phyloP scores from a whole-genome alignment of 35 echinoderm and acorn worm genomes.

The Apostichopus japonicus region DNA sequence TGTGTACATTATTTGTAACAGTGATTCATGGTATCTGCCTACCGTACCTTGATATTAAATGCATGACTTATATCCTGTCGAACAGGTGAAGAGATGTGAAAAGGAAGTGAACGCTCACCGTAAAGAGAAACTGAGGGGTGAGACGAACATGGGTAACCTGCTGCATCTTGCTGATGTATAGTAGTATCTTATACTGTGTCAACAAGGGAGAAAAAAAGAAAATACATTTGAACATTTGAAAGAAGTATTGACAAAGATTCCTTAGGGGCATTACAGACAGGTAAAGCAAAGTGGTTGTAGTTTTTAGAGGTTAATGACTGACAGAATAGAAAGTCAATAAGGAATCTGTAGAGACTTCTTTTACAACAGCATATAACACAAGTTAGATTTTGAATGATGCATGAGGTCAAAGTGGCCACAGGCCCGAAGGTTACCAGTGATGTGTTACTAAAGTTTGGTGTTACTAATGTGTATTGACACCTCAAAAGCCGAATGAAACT shows the following conservation, averaged over 20 bases:
- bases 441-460: too few relatives aligned
- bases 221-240: not conserved
- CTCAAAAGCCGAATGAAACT: too few relatives aligned
- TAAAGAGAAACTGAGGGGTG: constrained; percentile 80
- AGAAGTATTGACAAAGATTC: not conserved
- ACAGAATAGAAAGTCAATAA: too few relatives aligned
- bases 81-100: not conserved
- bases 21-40: not conserved
- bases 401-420: too few relatives aligned
- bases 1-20: not conserved
- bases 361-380: too few relatives aligned
- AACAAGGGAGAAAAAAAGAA: constrained; percentile 26
- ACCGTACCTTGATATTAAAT: not conserved
- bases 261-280: not conserved
- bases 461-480: too few relatives aligned
- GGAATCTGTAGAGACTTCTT: too few relatives aligned
- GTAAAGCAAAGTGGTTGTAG: not conserved
- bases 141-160: constrained; percentile 93
- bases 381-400: too few relatives aligned
- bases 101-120: constrained; percentile 68
- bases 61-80: not conserved
- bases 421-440: too few relatives aligned
- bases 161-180: constrained; percentile 93
- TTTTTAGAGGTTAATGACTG: too few relatives aligned
- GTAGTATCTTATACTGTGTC: constrained; percentile 86